A percentile compares a stretch with the other conserved stretches of the same genome.
These are phyloP conservation scores for Ectobius pallidus DNA, from an alignment of 2,888 invertebrate genomes.

Conservation along the genomic window DNA sequence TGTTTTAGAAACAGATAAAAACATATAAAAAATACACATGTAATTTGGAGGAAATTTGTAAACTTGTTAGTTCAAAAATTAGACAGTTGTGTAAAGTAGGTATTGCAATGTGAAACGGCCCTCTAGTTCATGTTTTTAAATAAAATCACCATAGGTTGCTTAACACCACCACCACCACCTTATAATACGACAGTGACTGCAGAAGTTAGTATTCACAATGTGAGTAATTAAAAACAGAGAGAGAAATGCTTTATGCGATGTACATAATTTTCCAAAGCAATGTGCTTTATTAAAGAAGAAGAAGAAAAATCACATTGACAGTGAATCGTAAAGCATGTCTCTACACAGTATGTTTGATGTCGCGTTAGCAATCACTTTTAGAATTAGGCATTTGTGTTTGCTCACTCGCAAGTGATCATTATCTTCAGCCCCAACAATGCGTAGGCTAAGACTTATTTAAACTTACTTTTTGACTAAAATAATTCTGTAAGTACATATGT, in stretches of 20 bases:
- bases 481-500: too few relatives aligned
- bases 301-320: conserved; percentile 9
- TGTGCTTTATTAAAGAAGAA: conserved; percentile 36
- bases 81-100: conserved; percentile 38
- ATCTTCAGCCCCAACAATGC: too few relatives aligned
- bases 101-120: conserved; percentile 36
- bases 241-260: conserved; percentile 41
- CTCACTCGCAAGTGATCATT: conserved; percentile 43
- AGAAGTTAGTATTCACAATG: conserved; percentile 44
- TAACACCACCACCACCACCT: conserved; percentile 39
- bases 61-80: conserved; percentile 34
- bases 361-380: conserved; percentile 50
- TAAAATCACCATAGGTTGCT: conserved; percentile 43
- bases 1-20: conserved; percentile 37
- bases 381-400: conserved; percentile 50
- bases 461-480: too few relatives aligned
- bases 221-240: conserved; percentile 42
- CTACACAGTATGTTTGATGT: conserved; percentile 46
- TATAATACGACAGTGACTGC: conserved; percentile 44
- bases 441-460: too few relatives aligned
- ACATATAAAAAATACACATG: conserved; percentile 32
- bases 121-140: conserved; percentile 37
- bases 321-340: conserved; percentile 21
- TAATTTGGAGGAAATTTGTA: conserved; percentile 34
- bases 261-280: conserved; percentile 39